These are phyloP conservation scores for Rhodeus uyekii DNA, from an alignment of 2,797 vertebrate genomes.

Conservation along the genomic window DNA sequence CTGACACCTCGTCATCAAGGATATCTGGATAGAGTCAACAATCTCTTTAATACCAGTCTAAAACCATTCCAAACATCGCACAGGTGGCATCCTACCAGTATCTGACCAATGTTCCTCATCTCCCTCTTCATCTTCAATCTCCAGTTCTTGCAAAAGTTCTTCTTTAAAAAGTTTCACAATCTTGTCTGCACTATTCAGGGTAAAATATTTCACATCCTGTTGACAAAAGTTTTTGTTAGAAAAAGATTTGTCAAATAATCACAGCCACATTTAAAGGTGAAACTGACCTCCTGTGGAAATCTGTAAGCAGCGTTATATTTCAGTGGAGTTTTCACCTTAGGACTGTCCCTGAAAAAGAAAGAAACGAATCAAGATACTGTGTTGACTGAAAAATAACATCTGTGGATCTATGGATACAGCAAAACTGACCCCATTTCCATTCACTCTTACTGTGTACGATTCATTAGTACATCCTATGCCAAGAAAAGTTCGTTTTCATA, in stretches of 20 bases:
- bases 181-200: slow-evolving; percentile 79
- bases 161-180: slow-evolving; percentile 79
- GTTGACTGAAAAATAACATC: background rate
- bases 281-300: slow-evolving; percentile 82
- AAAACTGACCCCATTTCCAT: background rate
- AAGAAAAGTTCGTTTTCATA: background rate
- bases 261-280: background rate
- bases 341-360: slow-evolving; percentile 72
- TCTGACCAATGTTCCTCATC: slow-evolving; percentile 54
- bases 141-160: slow-evolving; percentile 60
- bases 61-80: background rate
- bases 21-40: slow-evolving; percentile 67
- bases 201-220: slow-evolving; percentile 78
- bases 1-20: slow-evolving; percentile 90
- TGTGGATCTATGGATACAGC: background rate
- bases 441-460: background rate
- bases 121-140: slow-evolving; percentile 57
- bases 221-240: background rate
- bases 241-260: background rate
- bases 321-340: slow-evolving; percentile 72
- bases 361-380: background rate
- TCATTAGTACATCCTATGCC: background rate
- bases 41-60: background rate
- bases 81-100: slow-evolving; percentile 59
- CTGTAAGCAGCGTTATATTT: slow-evolving; percentile 83